phyloP scores from a whole-genome alignment of 2,888 invertebrate genomes.

The Apeira syringaria region DNA sequence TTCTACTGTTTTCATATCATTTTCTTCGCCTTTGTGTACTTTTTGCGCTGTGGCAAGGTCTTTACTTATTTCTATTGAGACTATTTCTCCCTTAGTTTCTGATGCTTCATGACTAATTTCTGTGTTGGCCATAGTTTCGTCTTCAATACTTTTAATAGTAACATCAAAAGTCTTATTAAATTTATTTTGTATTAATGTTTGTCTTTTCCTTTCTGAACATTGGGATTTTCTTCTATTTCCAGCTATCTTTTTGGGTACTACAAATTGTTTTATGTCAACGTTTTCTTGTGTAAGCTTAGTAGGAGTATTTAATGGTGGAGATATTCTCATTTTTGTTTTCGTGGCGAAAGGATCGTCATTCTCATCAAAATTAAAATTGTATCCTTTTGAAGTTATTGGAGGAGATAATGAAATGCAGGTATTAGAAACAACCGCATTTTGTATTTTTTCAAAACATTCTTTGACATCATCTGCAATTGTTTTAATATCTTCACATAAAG shows the following conservation, averaged over 20 bases:
- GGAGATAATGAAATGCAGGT: constrained; percentile 53
- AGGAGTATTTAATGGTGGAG: constrained; percentile 49
- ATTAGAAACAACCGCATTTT: constrained; percentile 34
- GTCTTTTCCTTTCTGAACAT: constrained; percentile 45
- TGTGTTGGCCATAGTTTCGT: neutral
- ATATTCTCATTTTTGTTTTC: constrained; percentile 60
- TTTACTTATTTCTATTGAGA: neutral
- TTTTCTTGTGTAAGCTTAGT: constrained; percentile 22
- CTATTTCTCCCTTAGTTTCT: neutral
- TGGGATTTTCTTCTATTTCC: constrained; percentile 54
- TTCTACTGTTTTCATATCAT: neutral
- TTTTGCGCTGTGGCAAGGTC: neutral
- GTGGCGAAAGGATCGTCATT: constrained; percentile 69
- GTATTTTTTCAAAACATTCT: constrained; percentile 32
- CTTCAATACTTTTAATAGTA: neutral
- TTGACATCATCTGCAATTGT: constrained; percentile 16
- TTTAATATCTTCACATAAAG: constrained; percentile 42
- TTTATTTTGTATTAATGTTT: constrained; percentile 40
- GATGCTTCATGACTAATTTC: neutral
- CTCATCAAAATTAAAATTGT: constrained; percentile 71
- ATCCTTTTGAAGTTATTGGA: constrained; percentile 60
- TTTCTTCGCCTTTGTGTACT: neutral
- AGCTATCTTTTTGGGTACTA: constrained; percentile 30
- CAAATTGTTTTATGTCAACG: constrained; percentile 23
- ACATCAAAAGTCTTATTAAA: constrained; percentile 43